Base-by-base conservation (phyloP, 2,113 vertebrate genomes). In the Podarcis muralis region DNA sequence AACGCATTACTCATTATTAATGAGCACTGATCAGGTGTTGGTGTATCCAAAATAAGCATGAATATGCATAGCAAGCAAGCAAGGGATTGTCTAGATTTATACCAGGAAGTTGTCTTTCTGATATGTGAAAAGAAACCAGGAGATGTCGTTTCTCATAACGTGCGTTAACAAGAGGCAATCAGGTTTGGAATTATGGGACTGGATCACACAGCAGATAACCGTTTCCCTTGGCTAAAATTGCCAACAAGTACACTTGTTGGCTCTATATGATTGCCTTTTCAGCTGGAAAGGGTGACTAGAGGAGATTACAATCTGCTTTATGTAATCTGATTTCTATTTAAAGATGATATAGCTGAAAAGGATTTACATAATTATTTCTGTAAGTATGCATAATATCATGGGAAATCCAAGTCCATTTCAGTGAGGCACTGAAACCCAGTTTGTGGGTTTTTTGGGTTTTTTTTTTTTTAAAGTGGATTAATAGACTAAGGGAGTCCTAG, bases 1-100 rank as follows among this genome's bases (percentile, higher is more conserved):
- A 97, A 96, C 97, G 96, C 93, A 97, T 96, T 97, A 97, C 93
- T 92, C 95, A 94, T 95, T 97, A 96, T 96, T 97, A 97, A 97
- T 95, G 95, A 97, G 96, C 96, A 95, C 94, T 96, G 96, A 96
- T 97, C 96, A 96, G 95, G 92, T 96, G 95, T 88, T 94, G 94
- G 94, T 18, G 59, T 94, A 95, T 91, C 96, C 94, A 94, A 96
- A 97, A 97, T 95, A 95, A 88, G 92, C 95, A 97, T 97, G 95
- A 97, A 97, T 97, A 97, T 97, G 95, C 93, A 97, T 96, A 92
- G 90, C 93, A 93, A 95, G 95, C 72, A 95, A 91, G 25, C 93
- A 96, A 95, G 90, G 81, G 89, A 95, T 95, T 95, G 93, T 96
- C 96, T 93, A 94, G 89, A 84, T 9, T 57, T 87, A 93, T 85